These are phyloP conservation scores for Macrobrachium nipponense DNA, from an alignment of 1,140 invertebrate species.

Conservation along the genomic window DNA sequence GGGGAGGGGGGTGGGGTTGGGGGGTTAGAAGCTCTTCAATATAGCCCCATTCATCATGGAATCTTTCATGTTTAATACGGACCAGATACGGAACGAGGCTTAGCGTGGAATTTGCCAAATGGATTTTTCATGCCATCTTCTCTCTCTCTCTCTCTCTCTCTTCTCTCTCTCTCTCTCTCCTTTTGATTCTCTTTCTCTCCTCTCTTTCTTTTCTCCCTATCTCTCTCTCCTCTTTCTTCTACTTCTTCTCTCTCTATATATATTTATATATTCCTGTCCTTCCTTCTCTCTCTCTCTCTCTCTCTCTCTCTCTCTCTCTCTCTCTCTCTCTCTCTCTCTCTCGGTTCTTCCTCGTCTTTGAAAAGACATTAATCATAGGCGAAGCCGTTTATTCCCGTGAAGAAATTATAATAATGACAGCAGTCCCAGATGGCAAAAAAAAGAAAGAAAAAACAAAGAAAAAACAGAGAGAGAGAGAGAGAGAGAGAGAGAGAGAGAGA, in stretches of 20 bases:
- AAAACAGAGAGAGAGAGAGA: too few relatives aligned
- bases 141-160: neutral
- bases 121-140: neutral
- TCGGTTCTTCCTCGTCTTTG: too few relatives aligned
- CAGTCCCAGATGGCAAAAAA: neutral
- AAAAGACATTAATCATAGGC: too few relatives aligned
- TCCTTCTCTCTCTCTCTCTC: neutral
- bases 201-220: neutral
- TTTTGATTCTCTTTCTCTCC: neutral
- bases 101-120: neutral
- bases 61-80: too few relatives aligned
- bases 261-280: neutral
- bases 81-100: too few relatives aligned
- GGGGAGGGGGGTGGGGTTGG: too few relatives aligned
- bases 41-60: too few relatives aligned
- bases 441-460: too few relatives aligned
- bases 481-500: too few relatives aligned
- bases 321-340: slow-evolving; percentile 3
- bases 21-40: too few relatives aligned
- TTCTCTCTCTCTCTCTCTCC: neutral
- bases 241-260: neutral
- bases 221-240: neutral
- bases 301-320: neutral
- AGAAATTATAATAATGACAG: neutral
- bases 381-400: too few relatives aligned